These are phyloP conservation scores for Protaetia brevitarsis DNA, from an alignment of 1,140 invertebrate species.

Conservation along the genomic window DNA sequence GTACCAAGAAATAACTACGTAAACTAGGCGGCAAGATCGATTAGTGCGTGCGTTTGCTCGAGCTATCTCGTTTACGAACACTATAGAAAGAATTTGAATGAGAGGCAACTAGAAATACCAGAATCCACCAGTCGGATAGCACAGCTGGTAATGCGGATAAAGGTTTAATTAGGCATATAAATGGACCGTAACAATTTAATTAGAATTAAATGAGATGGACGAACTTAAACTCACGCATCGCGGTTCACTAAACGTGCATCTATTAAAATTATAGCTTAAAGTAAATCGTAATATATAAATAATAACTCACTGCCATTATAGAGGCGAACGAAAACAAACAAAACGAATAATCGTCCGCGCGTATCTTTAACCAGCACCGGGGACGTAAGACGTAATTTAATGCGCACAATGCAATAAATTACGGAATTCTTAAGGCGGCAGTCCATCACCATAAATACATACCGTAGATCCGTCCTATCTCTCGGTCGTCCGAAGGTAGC, in stretches of 20 bases:
- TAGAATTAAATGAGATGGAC: slow-evolving; percentile 11
- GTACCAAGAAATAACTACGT: no score
- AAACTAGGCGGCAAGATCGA: no score
- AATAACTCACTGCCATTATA: slow-evolving; percentile 17
- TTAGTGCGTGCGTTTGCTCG: no score
- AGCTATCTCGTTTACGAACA: no score
- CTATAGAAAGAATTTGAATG: not conserved
- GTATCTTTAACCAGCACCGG: not conserved
- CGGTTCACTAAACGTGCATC: not conserved
- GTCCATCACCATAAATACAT: slow-evolving; percentile 20
- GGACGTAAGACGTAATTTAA: not conserved
- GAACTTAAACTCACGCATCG: not conserved
- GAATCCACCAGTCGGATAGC: not conserved
- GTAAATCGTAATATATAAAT: slow-evolving; percentile 13
- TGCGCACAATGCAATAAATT: slow-evolving; percentile 22
- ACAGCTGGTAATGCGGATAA: slow-evolving; percentile 3
- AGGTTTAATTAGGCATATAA: slow-evolving; percentile 11
- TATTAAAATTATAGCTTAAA: not conserved
- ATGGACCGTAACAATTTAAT: slow-evolving; percentile 20
- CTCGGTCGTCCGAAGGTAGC: slow-evolving; percentile 22
- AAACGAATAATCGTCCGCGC: slow-evolving; percentile 5
- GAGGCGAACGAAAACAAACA: not conserved
- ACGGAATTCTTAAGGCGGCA: slow-evolving; percentile 16
- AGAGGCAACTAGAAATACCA: not conserved
- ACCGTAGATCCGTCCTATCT: not conserved